Conservation (phyloP, 2,888 invertebrate species). For the Dasysyrphus albostriatus region DNA sequence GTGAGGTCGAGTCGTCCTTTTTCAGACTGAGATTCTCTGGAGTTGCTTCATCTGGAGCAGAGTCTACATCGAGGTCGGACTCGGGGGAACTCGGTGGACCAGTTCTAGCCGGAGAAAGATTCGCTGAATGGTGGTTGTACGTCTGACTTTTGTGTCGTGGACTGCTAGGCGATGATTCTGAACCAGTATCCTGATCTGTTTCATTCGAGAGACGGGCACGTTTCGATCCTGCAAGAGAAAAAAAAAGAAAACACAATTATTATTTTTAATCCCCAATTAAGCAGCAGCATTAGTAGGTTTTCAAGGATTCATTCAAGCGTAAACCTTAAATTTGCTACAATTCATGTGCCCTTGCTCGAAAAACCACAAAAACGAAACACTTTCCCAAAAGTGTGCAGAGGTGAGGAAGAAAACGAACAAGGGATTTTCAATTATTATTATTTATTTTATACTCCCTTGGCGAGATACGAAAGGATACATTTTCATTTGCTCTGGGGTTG, state of each 20-base stretch:
- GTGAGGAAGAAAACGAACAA: conserved; percentile 19
- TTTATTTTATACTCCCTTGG: conserved; percentile 35
- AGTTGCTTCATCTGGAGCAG: conserved; percentile 85
- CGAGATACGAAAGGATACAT: conserved; percentile 60
- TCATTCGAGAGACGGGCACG: conserved; percentile 83
- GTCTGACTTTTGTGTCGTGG: conserved; percentile 80
- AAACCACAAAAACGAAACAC: conserved; percentile 45
- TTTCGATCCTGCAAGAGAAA: conserved; percentile 80
- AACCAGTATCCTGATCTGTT: conserved; percentile 84
- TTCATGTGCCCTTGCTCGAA: conserved; percentile 19
- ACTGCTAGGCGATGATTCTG: conserved; percentile 83
- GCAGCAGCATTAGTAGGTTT: conserved; percentile 41
- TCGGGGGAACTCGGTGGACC: conserved; percentile 84
- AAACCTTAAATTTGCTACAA: conserved; percentile 57
- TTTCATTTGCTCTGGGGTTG: conserved; percentile 56
- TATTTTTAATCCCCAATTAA: conserved; percentile 67
- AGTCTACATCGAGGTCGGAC: conserved; percentile 84
- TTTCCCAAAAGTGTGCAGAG: conserved; percentile 13
- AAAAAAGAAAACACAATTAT: conserved; percentile 28
- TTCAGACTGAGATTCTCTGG: conserved; percentile 94
- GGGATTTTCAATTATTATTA: conserved; percentile 62
- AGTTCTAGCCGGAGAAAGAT: conserved; percentile 82
- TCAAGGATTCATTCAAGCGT: conserved; percentile 50
- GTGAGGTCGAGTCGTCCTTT: conserved; percentile 85
- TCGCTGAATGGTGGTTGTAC: conserved; percentile 81